phyloP scores from a whole-genome alignment of 2,888 invertebrate species.

The Polymixis flavicincta region DNA sequence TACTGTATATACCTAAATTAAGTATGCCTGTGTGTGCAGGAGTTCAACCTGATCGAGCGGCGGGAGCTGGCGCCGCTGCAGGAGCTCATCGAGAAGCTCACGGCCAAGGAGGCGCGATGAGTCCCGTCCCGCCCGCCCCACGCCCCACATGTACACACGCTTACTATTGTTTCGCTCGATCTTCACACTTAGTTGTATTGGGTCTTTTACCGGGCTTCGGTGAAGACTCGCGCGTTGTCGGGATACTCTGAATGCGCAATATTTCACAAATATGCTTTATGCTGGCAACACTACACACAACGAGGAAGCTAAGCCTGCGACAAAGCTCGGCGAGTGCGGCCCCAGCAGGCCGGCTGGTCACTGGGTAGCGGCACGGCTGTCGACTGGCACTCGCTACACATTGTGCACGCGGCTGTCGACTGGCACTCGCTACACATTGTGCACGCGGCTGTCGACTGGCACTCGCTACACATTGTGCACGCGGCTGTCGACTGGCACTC shows the following conservation, averaged over 20 bases:
- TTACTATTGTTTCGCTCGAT: slow-evolving; percentile 25
- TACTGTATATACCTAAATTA: background rate
- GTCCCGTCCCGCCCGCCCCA: slow-evolving; percentile 62
- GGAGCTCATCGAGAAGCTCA: slow-evolving; percentile 98
- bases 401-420: too few relatives aligned
- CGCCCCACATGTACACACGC: slow-evolving; percentile 13
- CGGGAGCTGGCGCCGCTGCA: slow-evolving; percentile 99
- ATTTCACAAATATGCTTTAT: slow-evolving; percentile 7
- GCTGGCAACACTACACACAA: background rate
- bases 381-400: too few relatives aligned
- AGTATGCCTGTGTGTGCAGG: slow-evolving; percentile 90
- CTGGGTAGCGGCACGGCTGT: too few relatives aligned
- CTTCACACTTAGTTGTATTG: slow-evolving; percentile 9
- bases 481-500: too few relatives aligned
- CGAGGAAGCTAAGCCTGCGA: background rate
- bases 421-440: too few relatives aligned
- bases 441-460: too few relatives aligned
- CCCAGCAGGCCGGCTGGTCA: background rate
- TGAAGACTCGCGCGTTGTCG: slow-evolving; percentile 6
- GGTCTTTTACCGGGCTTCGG: background rate
- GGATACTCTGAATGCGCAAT: slow-evolving; percentile 4
- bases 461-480: too few relatives aligned
- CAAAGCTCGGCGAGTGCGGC: background rate
- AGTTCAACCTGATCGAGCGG: slow-evolving; percentile 99
- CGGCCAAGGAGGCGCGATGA: slow-evolving; percentile 97